Evolutionary conservation across 2,797 vertebrate species (phyloP).

Genomic region (Pangasius krempfi): DNA sequence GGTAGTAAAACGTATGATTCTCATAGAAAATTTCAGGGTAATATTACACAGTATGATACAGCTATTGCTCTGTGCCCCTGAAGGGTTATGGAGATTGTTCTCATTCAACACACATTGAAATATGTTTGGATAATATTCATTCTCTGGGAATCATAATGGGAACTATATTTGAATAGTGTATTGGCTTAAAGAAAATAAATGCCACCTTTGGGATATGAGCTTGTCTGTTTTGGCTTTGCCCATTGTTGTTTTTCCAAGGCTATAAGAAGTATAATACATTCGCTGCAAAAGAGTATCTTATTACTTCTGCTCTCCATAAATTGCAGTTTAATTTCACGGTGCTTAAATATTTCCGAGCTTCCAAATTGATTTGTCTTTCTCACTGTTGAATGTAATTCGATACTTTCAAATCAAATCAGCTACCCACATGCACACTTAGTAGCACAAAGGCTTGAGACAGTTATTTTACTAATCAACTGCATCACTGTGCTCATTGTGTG

Average conservation of each 20-base stretch:
- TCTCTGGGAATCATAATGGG: constrained; percentile 19
- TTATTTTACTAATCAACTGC: constrained; percentile 40
- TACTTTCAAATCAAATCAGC: constrained; percentile 40
- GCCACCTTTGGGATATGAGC: constrained; percentile 47
- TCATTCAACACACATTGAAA: constrained; percentile 32
- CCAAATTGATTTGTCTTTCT: constrained; percentile 49
- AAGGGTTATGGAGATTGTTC: constrained; percentile 39
- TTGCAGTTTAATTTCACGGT: constrained; percentile 51
- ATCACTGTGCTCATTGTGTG: neutral
- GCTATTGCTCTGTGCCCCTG: constrained; percentile 38
- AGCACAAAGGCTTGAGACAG: constrained; percentile 27
- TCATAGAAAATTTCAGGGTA: constrained; percentile 28
- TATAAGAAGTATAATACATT: constrained; percentile 29
- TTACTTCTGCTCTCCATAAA: constrained; percentile 35
- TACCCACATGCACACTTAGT: constrained; percentile 32
- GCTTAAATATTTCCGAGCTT: constrained; percentile 50
- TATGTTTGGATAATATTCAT: constrained; percentile 26
- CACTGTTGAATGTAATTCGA: constrained; percentile 44
- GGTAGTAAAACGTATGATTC: constrained; percentile 20
- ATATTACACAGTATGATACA: constrained; percentile 34
- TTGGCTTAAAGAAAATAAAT: constrained; percentile 45
- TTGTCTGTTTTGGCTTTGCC: constrained; percentile 30
- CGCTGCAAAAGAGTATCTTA: constrained; percentile 28
- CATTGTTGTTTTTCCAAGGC: constrained; percentile 20
- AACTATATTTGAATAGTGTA: constrained; percentile 35